Base-by-base conservation (phyloP, 1,140 invertebrate genomes). In the Caenorhabditis briggsae region DNA sequence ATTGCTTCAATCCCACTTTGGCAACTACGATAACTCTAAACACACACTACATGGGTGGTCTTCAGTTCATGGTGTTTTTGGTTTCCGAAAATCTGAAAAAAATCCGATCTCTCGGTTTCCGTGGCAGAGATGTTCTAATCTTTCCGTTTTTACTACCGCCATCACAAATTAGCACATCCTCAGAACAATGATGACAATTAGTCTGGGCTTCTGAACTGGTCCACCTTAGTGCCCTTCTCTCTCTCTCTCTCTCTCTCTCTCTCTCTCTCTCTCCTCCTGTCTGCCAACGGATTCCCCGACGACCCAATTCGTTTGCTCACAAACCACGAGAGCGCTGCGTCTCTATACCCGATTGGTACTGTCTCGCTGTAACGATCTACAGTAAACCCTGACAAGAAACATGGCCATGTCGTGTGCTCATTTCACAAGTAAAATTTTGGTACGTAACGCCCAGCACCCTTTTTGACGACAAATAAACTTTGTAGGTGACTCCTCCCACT, bases 341-440 rank as follows among this genome's bases (percentile, higher is more conserved):
- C 20, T 78, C 70, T 33, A 11, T n/a, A 5, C 0, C 7, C 8
- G 18, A 11, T 50, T 46, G 9, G 46, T 23, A 50, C 70, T 78
- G n/a, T 23, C 46, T 78, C 70, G 46, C 9, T 18, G 20, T 33
- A 48, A 25, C 43, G 50, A 14, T 20, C 70, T 78, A 50, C 70
- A 50, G 70, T 78, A 78, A 53, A 46, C 33, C 12, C 46, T 70
- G 70, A 5, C 43, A 41, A 78, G 70, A 48, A 78, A 78, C 70
- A 78, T 78, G 70, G 70, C 70, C 20, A 78, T 48, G 43, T 11
- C 70, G 70, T 78, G 70, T 78, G 46, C 70, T 78, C 43, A 50
- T 78, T 78, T 78, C 70, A 78, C 70, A 78, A 78, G 70, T 48
- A 78, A 78, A 78, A 50, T 50, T 48, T 78, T 50, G 70, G 70